Conservation (phyloP, 2,888 invertebrate genomes). For the Chloroclysta siterata region DNA sequence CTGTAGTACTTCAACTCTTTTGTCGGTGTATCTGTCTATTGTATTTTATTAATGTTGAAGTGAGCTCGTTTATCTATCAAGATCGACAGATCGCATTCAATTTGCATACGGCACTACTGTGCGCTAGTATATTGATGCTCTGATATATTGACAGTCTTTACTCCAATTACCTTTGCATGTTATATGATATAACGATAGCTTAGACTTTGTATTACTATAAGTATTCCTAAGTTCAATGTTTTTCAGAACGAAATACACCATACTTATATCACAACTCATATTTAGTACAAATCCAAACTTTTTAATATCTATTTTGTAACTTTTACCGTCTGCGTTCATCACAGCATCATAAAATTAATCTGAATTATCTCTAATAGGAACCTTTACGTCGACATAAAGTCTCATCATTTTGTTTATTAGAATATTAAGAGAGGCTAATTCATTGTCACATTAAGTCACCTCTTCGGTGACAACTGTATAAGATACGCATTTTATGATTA, state of each 20-base stretch:
- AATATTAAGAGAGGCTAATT: slow-evolving; percentile 70
- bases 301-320: slow-evolving; percentile 26
- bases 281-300: slow-evolving; percentile 25
- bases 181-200: no score
- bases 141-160: neutral
- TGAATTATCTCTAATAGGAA: slow-evolving; percentile 45
- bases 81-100: slow-evolving; percentile 21
- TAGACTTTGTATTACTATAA: no score
- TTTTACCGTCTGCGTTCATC: slow-evolving; percentile 31
- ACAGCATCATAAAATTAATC: slow-evolving; percentile 37
- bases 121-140: neutral
- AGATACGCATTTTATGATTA: slow-evolving; percentile 73
- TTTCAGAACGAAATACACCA: neutral
- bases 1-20: slow-evolving; percentile 32
- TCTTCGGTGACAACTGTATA: slow-evolving; percentile 68
- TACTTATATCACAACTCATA: slow-evolving; percentile 9
- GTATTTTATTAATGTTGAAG: slow-evolving; percentile 27
- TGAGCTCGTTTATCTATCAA: slow-evolving; percentile 20
- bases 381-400: slow-evolving; percentile 49
- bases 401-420: slow-evolving; percentile 66
- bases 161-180: no score
- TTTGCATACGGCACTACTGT: slow-evolving; percentile 1
- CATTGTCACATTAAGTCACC: slow-evolving; percentile 67
- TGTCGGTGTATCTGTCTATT: slow-evolving; percentile 32
- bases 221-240: no score